Percentiles rank a stretch among this genome's conserved stretches.
These are phyloP conservation scores for Solen grandis DNA, from an alignment of 1,140 invertebrate genomes.

Conservation along the genomic window DNA sequence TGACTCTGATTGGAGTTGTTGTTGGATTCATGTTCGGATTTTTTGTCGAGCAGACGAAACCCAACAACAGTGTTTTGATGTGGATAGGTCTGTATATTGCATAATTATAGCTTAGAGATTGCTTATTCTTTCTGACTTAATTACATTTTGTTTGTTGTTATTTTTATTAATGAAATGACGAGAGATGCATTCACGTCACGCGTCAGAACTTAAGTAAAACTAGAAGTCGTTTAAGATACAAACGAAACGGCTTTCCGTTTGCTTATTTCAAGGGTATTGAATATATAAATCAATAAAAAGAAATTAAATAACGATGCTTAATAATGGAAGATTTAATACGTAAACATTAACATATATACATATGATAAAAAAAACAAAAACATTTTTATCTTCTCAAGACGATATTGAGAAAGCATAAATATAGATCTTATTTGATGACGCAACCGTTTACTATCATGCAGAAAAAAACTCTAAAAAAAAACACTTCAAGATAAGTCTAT, in stretches of 20 bases:
- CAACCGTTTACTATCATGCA: no score
- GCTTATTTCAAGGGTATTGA: not conserved
- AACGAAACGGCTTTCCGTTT: not conserved
- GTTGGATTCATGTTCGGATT: slow-evolving; percentile 53
- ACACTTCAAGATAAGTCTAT: no score
- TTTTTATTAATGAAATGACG: not conserved
- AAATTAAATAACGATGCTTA: no score
- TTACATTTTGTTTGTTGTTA: not conserved
- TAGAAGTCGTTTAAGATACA: no score
- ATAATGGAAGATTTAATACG: no score
- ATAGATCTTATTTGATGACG: no score
- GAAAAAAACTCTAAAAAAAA: no score
- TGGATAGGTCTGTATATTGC: slow-evolving; percentile 54
- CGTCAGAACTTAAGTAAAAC: not conserved
- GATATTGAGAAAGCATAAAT: no score
- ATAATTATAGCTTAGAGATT: not conserved
- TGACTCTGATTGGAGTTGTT: slow-evolving; percentile 49
- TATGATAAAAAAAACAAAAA: no score
- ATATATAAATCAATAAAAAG: no score
- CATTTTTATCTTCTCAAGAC: no score
- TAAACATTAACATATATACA: slow-evolving; percentile 1
- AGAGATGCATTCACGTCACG: no score
- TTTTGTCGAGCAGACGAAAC: slow-evolving; percentile 14
- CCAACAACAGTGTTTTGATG: slow-evolving; percentile 30
- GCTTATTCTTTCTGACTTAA: not conserved